These are phyloP conservation scores for Eurois occulta DNA, from an alignment of 2,888 invertebrate genomes.

Conservation along the genomic window DNA sequence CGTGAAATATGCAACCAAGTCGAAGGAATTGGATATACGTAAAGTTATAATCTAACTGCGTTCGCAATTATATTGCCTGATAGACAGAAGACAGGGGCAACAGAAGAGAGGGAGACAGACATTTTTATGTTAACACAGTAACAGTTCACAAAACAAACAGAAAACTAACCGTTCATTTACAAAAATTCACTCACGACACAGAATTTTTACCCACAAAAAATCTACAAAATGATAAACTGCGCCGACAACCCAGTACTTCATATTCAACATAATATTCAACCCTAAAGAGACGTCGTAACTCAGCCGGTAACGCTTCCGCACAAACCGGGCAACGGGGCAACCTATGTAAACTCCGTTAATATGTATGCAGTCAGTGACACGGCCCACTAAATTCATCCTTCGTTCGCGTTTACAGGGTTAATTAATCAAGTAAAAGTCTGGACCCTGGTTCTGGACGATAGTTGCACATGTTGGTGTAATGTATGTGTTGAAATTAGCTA, in stretches of 20 bases:
- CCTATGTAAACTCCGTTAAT: slow-evolving; percentile 65
- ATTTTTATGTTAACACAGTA: not conserved
- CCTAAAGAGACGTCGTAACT: slow-evolving; percentile 58
- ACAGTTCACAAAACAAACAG: not conserved
- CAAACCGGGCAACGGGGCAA: slow-evolving; percentile 51
- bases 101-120: not conserved
- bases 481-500: slow-evolving; percentile 54
- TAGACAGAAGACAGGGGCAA: not conserved
- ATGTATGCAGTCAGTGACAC: slow-evolving; percentile 68
- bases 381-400: slow-evolving; percentile 65
- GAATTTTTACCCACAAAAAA: slow-evolving; percentile 32
- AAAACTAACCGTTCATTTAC: slow-evolving; percentile 7
- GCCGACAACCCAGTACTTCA: slow-evolving; percentile 32
- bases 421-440: slow-evolving; percentile 69
- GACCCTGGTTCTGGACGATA: slow-evolving; percentile 50
- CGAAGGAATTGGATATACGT: too few species aligned
- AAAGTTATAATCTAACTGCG: not conserved
- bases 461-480: slow-evolving; percentile 57
- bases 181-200: slow-evolving; percentile 6
- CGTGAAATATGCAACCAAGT: not conserved
- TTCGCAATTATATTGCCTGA: not conserved
- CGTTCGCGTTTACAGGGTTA: slow-evolving; percentile 61
- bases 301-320: slow-evolving; percentile 48
- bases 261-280: slow-evolving; percentile 53
- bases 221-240: slow-evolving; percentile 36